A percentile compares a stretch with the other conserved stretches of the same genome.
Evolutionary conservation across 1,140 invertebrate genomes (phyloP).

Genomic region (Alviniconcha marisindica): DNA sequence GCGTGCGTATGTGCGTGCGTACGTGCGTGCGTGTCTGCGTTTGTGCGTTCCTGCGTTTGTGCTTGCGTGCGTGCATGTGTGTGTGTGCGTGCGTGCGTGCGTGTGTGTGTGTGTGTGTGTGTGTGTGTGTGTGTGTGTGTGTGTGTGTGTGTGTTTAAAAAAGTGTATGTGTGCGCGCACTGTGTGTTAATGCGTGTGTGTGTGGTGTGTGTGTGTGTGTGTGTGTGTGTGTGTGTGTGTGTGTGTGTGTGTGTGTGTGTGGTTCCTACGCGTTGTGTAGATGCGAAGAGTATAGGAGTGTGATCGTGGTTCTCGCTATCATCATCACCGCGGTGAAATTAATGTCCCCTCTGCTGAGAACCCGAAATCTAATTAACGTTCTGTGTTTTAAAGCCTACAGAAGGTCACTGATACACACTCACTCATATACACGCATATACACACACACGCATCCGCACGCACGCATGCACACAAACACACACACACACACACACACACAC

Average conservation of each 20-base stretch:
- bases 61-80: too few species aligned
- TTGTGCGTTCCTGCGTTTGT: neutral
- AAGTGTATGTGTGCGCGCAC: too few species aligned
- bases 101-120: too few species aligned
- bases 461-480: slow-evolving; percentile 20
- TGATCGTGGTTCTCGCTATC: neutral
- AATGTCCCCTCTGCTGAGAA: neutral
- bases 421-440: neutral
- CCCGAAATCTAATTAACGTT: neutral
- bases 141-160: too few species aligned
- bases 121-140: too few species aligned
- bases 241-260: neutral
- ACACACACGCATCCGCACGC: neutral
- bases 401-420: neutral
- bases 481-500: slow-evolving; percentile 8
- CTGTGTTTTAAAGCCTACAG: neutral
- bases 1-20: neutral
- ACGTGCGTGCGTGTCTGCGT: neutral
- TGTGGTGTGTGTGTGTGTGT: neutral
- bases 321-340: neutral
- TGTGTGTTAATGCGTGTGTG: too few species aligned
- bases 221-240: neutral
- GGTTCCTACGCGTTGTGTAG: too few species aligned
- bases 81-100: too few species aligned
- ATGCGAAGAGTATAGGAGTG: too few species aligned